Conservation (phyloP, 2,797 vertebrate genomes). For the Eremophila alpestris region DNA sequence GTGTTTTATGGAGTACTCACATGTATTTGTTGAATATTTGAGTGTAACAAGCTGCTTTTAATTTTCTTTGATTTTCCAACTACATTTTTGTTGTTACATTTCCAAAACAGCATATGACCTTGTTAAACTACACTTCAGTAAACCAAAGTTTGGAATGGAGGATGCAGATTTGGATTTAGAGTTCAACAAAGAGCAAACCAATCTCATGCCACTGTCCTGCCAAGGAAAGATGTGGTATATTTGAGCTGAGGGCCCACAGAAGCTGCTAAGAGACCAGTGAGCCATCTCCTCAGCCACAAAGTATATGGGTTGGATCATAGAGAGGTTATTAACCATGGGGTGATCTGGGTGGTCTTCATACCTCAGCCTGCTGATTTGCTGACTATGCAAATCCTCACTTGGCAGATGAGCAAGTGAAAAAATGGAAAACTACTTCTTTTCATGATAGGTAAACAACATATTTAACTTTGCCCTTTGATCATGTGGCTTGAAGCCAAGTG, state of each 20-base stretch:
- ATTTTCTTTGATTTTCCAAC: constrained; percentile 22
- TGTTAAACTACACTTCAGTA: not conserved
- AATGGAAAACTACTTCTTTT: not conserved
- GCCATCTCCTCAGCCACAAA: not conserved
- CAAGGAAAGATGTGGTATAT: not conserved
- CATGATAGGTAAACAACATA: not conserved
- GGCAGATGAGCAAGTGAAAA: not conserved
- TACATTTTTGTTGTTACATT: not conserved
- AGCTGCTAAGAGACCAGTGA: not conserved
- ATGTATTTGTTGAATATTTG: not conserved
- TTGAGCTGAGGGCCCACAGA: not conserved
- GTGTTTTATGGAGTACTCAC: not conserved
- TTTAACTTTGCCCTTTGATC: not conserved
- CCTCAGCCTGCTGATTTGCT: not conserved
- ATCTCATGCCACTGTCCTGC: not conserved
- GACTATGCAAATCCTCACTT: not conserved
- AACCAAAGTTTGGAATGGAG: not conserved
- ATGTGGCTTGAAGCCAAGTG: not conserved
- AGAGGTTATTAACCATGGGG: not conserved
- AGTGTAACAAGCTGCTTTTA: not conserved
- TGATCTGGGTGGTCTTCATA: not conserved
- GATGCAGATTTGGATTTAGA: not conserved
- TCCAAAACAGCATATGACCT: not conserved
- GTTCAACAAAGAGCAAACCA: not conserved
- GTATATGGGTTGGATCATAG: not conserved